Conservation (phyloP, 2,888 invertebrate genomes). For the Hydraecia micacea region DNA sequence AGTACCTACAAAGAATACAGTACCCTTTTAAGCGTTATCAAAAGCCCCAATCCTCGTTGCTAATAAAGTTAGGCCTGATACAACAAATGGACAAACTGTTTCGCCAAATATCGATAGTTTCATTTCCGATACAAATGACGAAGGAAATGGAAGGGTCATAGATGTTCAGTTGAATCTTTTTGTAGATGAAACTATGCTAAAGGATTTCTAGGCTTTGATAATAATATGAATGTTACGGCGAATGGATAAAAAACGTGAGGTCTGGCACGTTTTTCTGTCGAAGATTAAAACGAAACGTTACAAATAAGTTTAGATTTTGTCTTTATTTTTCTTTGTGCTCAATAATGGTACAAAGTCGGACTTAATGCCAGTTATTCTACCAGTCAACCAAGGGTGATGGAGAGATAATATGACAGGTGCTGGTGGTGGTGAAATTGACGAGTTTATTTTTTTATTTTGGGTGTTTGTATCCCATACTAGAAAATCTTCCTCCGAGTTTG, state of each 20-base stretch:
- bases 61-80: constrained; percentile 38
- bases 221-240: not conserved
- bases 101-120: constrained; percentile 45
- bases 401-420: too few relatives aligned
- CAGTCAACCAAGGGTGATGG: too few relatives aligned
- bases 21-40: constrained; percentile 27
- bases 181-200: constrained; percentile 1
- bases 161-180: constrained; percentile 1
- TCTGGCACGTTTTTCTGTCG: not conserved
- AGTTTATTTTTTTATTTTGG: too few relatives aligned
- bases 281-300: not conserved
- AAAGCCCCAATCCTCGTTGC: constrained; percentile 23
- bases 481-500: too few relatives aligned
- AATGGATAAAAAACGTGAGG: not conserved
- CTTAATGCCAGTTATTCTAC: too few relatives aligned
- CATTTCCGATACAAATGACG: constrained; percentile 53
- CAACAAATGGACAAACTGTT: constrained; percentile 48
- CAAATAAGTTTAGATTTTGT: not conserved
- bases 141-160: constrained; percentile 37
- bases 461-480: too few relatives aligned
- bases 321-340: not conserved
- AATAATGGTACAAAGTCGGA: too few relatives aligned
- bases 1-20: constrained; percentile 9
- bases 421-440: too few relatives aligned
- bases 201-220: not conserved